Percentiles rank a stretch among this genome's conserved stretches.
Conservation (phyloP, 1,140 invertebrate species). For the Delia radicum region DNA sequence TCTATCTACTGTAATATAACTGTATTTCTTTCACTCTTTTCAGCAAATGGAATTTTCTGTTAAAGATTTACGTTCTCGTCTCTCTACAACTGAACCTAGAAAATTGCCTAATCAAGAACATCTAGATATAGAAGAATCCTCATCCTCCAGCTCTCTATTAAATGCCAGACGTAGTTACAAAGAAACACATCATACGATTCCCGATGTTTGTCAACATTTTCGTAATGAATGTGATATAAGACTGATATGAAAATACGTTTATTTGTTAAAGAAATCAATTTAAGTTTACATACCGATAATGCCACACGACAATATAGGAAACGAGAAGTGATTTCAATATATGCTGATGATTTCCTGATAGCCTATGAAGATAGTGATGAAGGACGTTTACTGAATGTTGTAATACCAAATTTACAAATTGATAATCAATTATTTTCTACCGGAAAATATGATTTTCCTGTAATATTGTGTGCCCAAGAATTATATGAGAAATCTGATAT, state of each 20-base stretch:
- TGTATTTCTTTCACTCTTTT: not conserved
- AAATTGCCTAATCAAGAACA: not conserved
- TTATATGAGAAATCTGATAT: slow-evolving; percentile 36
- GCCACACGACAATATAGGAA: slow-evolving; percentile 40
- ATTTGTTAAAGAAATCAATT: slow-evolving; percentile 44
- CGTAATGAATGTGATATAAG: slow-evolving; percentile 31
- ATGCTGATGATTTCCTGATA: slow-evolving; percentile 45
- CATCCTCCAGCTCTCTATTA: not conserved
- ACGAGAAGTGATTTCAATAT: slow-evolving; percentile 47
- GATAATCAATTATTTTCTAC: slow-evolving; percentile 76
- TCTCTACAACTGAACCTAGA: slow-evolving; percentile 31
- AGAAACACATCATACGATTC: not conserved
- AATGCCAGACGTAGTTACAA: not conserved
- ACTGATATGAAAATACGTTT: slow-evolving; percentile 31
- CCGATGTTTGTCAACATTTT: slow-evolving; percentile 25
- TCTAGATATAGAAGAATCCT: not conserved
- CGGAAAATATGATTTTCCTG: slow-evolving; percentile 72
- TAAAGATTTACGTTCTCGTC: slow-evolving; percentile 46
- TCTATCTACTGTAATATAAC: no score
- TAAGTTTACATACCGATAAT: slow-evolving; percentile 44
- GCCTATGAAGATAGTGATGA: slow-evolving; percentile 40
- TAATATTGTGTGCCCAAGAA: slow-evolving; percentile 65
- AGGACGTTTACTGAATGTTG: slow-evolving; percentile 40
- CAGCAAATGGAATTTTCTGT: slow-evolving; percentile 50
- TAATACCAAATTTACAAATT: slow-evolving; percentile 69